Conservation (phyloP, 2,888 invertebrate genomes). For the Chymomyza caudatula region DNA sequence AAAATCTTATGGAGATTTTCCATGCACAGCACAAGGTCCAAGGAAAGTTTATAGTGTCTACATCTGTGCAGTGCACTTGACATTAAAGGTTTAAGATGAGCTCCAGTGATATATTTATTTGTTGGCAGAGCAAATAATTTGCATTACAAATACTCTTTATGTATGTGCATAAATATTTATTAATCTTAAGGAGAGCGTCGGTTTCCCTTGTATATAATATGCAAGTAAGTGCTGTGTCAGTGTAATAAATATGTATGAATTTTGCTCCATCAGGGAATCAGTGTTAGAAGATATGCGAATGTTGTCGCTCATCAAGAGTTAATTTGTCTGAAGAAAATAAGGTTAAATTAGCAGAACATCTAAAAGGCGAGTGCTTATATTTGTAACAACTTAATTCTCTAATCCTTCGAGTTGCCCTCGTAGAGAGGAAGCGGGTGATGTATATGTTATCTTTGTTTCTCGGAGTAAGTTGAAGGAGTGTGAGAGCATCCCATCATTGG, state of each 20-base stretch:
- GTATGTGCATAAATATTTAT: constrained; percentile 50
- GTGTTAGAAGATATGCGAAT: too few species aligned
- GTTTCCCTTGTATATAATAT: background rate
- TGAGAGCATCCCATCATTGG: too few species aligned
- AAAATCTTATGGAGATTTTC: constrained; percentile 66
- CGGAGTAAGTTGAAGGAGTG: too few species aligned
- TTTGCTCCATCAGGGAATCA: too few species aligned
- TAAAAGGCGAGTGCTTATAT: too few species aligned
- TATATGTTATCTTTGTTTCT: too few species aligned
- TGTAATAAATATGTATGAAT: background rate
- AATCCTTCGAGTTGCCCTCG: too few species aligned
- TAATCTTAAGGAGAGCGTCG: constrained; percentile 33
- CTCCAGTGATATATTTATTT: constrained; percentile 58
- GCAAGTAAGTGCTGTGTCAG: background rate
- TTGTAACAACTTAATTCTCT: too few species aligned
- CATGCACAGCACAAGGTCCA: background rate
- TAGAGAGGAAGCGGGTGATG: too few species aligned
- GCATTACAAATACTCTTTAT: constrained; percentile 37
- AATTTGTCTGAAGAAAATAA: too few species aligned
- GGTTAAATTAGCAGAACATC: too few species aligned
- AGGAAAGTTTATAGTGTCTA: background rate
- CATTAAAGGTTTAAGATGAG: constrained; percentile 56
- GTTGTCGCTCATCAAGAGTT: too few species aligned
- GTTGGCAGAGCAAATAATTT: constrained; percentile 19
- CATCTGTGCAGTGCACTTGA: constrained; percentile 31